Evolutionary conservation across 2,888 invertebrate genomes (phyloP).

Genomic region (Melanargia galathea): DNA sequence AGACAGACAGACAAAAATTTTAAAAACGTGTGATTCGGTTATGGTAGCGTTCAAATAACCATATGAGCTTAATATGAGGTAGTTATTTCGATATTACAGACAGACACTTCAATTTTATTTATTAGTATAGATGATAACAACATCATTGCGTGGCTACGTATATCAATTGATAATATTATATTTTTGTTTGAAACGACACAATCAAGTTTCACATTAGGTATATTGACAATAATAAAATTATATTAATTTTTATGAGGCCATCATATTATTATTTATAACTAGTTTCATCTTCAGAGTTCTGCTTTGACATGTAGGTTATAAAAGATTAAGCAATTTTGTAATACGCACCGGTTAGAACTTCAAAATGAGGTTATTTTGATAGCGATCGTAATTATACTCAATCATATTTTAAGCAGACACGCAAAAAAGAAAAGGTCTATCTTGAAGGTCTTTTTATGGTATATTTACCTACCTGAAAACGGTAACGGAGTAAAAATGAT

Average conservation of each 20-base stretch:
- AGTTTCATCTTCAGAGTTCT: neutral
- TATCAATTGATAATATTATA: slow-evolving; percentile 45
- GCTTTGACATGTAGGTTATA: neutral
- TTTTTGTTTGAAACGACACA: slow-evolving; percentile 19
- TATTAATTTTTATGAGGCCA: neutral
- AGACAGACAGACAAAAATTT: too few species aligned
- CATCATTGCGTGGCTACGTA: slow-evolving; percentile 44
- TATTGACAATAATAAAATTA: neutral
- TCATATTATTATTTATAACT: neutral
- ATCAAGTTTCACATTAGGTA: neutral
- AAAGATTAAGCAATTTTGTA: neutral
- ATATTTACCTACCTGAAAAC: neutral
- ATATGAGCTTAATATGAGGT: too few species aligned
- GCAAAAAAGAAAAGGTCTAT: slow-evolving; percentile 42
- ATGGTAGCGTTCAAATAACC: too few species aligned
- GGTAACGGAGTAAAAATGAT: neutral
- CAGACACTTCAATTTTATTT: too few species aligned
- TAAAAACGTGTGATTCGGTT: too few species aligned
- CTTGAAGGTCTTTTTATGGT: slow-evolving; percentile 31
- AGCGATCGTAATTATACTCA: slow-evolving; percentile 35
- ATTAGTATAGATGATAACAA: too few species aligned
- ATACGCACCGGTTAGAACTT: slow-evolving; percentile 27
- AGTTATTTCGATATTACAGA: too few species aligned
- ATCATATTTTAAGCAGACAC: slow-evolving; percentile 40
- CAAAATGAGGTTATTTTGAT: slow-evolving; percentile 43